Conservation (phyloP, 2,888 invertebrate genomes). For the Sicus ferrugineus region DNA sequence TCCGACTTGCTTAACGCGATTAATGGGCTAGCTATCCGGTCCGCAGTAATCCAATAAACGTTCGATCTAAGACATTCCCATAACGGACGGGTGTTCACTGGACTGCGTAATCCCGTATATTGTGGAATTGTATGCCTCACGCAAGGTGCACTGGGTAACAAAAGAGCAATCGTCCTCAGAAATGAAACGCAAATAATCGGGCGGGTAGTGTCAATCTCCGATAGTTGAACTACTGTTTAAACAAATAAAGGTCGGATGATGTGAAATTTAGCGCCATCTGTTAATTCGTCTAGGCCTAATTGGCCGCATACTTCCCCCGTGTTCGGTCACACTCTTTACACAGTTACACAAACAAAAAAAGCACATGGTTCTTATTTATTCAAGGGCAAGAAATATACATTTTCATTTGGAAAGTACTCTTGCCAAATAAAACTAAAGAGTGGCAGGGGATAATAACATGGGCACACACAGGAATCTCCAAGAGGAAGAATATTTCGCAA, state of each 20-base stretch:
- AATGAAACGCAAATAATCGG: slow-evolving; percentile 49
- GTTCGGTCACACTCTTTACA: too few relatives aligned
- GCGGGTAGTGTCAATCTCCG: slow-evolving; percentile 55
- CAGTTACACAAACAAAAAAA: too few relatives aligned
- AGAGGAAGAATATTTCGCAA: too few relatives aligned
- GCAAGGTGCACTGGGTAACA: slow-evolving; percentile 34
- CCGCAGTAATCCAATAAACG: slow-evolving; percentile 2
- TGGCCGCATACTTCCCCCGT: too few relatives aligned
- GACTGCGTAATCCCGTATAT: slow-evolving; percentile 51
- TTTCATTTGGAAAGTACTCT: too few relatives aligned
- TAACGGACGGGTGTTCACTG: slow-evolving; percentile 49
- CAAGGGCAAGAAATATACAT: too few relatives aligned
- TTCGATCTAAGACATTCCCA: slow-evolving; percentile 46
- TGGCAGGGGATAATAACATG: too few relatives aligned
- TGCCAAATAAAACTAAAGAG: too few relatives aligned
- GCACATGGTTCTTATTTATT: too few relatives aligned
- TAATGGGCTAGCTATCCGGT: slow-evolving; percentile 28
- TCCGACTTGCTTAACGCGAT: slow-evolving; percentile 34
- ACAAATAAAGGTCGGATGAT: background rate
- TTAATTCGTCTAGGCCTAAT: too few relatives aligned
- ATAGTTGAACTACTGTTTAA: slow-evolving; percentile 42
- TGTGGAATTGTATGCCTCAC: slow-evolving; percentile 35
- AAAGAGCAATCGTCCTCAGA: slow-evolving; percentile 52
- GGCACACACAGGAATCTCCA: too few relatives aligned
- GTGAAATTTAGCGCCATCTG: slow-evolving; percentile 52